Evolutionary conservation across 2,888 invertebrate genomes (phyloP).

Genomic region (Philhelius pedissequus): DNA sequence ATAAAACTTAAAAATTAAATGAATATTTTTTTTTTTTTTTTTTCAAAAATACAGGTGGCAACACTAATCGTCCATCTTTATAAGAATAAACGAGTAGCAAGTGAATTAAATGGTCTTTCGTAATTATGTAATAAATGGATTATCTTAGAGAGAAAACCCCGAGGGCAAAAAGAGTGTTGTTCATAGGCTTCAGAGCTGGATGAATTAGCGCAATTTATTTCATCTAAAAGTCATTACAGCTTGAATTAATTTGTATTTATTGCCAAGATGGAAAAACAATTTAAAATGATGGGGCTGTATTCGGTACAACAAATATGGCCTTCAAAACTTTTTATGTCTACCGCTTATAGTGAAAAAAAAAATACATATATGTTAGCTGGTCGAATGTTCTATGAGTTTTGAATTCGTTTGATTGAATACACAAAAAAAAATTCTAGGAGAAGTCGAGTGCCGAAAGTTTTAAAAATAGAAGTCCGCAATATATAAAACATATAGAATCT

Average conservation of each 20-base stretch:
- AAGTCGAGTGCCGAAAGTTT: neutral
- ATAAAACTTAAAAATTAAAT: no score
- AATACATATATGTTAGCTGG: neutral
- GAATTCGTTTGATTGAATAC: neutral
- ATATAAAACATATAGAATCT: neutral
- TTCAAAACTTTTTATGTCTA: neutral
- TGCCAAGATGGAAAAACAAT: neutral
- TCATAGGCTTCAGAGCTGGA: neutral
- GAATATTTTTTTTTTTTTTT: no score
- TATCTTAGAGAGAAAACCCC: neutral
- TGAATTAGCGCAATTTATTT: neutral
- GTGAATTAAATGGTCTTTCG: conserved; percentile 2
- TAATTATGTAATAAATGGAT: neutral
- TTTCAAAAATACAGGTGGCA: neutral
- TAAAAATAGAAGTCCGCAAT: neutral
- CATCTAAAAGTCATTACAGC: neutral
- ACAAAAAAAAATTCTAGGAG: neutral
- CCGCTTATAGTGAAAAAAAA: neutral
- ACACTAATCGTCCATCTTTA: neutral
- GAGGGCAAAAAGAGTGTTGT: neutral
- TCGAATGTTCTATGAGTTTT: neutral
- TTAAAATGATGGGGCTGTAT: neutral
- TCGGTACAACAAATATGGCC: neutral
- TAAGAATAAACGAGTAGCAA: neutral
- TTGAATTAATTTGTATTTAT: neutral